Base-by-base conservation (phyloP, 1,140 invertebrate genomes). In the Phocides pigmalion region DNA sequence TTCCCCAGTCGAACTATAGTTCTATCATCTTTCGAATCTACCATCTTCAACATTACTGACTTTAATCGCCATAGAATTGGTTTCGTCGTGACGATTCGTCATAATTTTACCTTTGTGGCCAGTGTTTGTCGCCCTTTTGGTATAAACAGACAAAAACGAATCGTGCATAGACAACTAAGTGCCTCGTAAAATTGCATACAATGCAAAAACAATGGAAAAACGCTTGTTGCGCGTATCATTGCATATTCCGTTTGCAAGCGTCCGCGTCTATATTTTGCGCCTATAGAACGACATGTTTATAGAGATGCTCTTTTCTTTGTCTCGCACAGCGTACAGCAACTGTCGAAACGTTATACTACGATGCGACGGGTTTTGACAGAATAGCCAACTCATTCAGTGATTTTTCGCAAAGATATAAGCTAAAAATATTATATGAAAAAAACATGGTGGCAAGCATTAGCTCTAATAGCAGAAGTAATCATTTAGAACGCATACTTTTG, bases 201-300 rank as follows among this genome's bases (percentile, higher is more conserved):
- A 53, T 53, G 51, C 56, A 39, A 67, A 56, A 70, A 76, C 71
- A 70, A 70, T 54, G 53, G 62, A 66, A 58, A 68, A 72, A 66
- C 49, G 66, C 50, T 59, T 68, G 62, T 70, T 68, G 66, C 63
- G 64, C 66, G 58, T 70, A 74, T 70, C 68, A 79, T 77, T 77
- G 73, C 68, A 74, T 79, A 84, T 81, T 78, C 75, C 72, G 71
- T 82, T 83, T 74, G 82, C 74, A 84, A 74, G 76, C 70, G 70
- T 67, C 72, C 72, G 66, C 64, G 49, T 46, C 44, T 49, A 44
- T 67, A 61, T 63, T 44, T 66, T 64, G 25, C 25, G 4, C 5
- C 25, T 8, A 6, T 28, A 28, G 25, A 28, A 8, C 25, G 9
- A 8, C 6, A 28, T 8, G 9, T 28, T 8, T 28, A 28, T 28